Conservation (phyloP, 1,140 invertebrate genomes). For the Drosophila teissieri region DNA sequence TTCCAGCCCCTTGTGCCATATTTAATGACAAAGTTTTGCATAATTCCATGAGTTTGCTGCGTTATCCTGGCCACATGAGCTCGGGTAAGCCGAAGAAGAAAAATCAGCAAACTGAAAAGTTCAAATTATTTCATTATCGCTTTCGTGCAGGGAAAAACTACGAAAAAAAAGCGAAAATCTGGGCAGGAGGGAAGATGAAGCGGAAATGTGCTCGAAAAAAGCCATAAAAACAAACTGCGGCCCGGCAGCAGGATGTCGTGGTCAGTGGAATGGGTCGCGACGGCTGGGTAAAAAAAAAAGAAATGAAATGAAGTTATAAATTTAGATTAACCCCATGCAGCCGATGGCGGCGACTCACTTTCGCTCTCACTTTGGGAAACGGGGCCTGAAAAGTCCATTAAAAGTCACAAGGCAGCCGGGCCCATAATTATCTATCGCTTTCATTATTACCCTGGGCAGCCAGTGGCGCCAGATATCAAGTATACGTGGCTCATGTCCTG, state of each 20-base stretch:
- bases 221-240: slow-evolving; percentile 42
- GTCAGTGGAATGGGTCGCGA: slow-evolving; percentile 25
- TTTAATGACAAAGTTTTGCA: slow-evolving; percentile 82
- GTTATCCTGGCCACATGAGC: slow-evolving; percentile 44
- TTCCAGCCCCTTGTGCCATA: slow-evolving; percentile 55
- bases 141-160: slow-evolving; percentile 51
- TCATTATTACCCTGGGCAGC: slow-evolving; percentile 67
- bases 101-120: slow-evolving; percentile 68
- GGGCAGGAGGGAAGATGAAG: no score
- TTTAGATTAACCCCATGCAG: slow-evolving; percentile 75
- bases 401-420: slow-evolving; percentile 46
- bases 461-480: slow-evolving; percentile 34
- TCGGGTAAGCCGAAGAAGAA: slow-evolving; percentile 54
- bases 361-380: slow-evolving; percentile 9
- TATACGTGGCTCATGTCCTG: slow-evolving; percentile 69
- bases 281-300: slow-evolving; percentile 50
- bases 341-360: slow-evolving; percentile 34
- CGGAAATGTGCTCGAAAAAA: slow-evolving; percentile 34
- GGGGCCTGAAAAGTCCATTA: slow-evolving; percentile 67
- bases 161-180: slow-evolving; percentile 31
- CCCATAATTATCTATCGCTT: slow-evolving; percentile 77
- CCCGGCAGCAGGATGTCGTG: slow-evolving; percentile 15
- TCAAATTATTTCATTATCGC: slow-evolving; percentile 83
- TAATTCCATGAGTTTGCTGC: slow-evolving; percentile 78
- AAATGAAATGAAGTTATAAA: slow-evolving; percentile 70